These are phyloP conservation scores for Arbacia lixula DNA, from an alignment of 53 echinoderm and acorn worm genomes.

Conservation along the genomic window DNA sequence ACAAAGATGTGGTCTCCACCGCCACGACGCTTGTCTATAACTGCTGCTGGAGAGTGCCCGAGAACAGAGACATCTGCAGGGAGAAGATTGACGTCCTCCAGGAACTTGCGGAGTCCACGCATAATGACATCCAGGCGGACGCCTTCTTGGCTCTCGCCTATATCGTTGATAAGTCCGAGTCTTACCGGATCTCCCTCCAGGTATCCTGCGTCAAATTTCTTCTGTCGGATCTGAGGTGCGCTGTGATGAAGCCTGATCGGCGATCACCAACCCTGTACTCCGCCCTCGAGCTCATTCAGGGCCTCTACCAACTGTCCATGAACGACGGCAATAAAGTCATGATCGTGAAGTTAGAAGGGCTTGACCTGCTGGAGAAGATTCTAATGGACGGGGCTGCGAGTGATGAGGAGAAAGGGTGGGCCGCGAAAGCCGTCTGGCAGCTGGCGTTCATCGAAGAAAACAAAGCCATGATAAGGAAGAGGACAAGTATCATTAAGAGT, in stretches of 20 bases:
- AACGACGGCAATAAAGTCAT: constrained; percentile 85
- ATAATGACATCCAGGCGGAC: constrained; percentile 6
- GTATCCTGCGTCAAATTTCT: constrained; percentile 13
- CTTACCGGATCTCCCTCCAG: constrained; percentile 4
- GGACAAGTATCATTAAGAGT: constrained; percentile 66
- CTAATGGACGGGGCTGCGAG: constrained; percentile 53
- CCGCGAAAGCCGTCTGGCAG: constrained; percentile 76
- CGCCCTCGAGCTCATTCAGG: constrained; percentile 67
- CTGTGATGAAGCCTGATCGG: neutral
- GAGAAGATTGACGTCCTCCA: constrained; percentile 20
- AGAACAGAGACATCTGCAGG: constrained; percentile 1
- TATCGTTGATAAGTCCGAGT: constrained; percentile 18
- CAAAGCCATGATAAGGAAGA: constrained; percentile 64
- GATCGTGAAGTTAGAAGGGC: constrained; percentile 70
- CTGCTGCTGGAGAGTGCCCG: constrained; percentile 36
- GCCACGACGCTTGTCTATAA: neutral
- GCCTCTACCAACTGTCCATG: constrained; percentile 81
- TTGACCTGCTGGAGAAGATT: constrained; percentile 60
- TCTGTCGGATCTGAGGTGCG: neutral
- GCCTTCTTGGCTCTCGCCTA: constrained; percentile 25
- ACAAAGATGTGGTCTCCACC: neutral
- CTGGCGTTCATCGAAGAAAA: constrained; percentile 79
- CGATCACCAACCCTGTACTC: constrained; percentile 47
- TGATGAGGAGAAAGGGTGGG: constrained; percentile 63
- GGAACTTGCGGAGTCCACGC: neutral